Conservation (phyloP, 2,797 vertebrate genomes). For the Tokudaia muenninki region DNA sequence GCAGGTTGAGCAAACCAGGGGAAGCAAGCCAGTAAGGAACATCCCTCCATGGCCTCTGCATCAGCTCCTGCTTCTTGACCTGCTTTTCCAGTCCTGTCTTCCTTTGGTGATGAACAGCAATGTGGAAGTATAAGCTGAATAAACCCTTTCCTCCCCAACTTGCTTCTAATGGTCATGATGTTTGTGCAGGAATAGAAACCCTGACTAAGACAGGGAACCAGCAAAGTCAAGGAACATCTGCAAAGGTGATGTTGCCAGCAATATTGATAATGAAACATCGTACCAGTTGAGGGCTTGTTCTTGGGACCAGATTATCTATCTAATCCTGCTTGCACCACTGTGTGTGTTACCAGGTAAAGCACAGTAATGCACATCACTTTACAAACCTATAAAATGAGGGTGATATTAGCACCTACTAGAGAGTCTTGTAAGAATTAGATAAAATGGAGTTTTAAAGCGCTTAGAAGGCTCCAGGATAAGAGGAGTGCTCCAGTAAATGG, state of each 20-base stretch:
- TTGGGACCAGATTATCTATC: not conserved
- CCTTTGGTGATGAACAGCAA: too few relatives aligned
- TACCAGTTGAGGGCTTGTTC: fast-evolving
- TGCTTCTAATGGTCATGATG: too few relatives aligned
- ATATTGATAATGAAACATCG: not conserved
- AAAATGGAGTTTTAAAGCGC: not conserved
- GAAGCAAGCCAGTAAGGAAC: too few relatives aligned
- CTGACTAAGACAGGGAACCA: not conserved
- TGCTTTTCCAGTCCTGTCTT: too few relatives aligned
- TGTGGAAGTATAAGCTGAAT: too few relatives aligned
- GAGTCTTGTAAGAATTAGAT: not conserved
- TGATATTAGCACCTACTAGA: not conserved
- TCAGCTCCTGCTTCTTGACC: too few relatives aligned
- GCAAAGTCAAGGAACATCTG: not conserved
- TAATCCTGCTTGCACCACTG: not conserved
- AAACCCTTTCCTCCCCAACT: too few relatives aligned
- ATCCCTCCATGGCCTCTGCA: too few relatives aligned
- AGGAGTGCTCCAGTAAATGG: not conserved
- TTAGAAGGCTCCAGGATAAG: constrained; percentile 6
- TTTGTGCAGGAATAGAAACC: too few relatives aligned
- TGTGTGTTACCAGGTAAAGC: not conserved
- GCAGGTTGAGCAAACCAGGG: too few relatives aligned
- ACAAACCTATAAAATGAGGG: constrained; percentile 11
- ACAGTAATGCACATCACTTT: not conserved
- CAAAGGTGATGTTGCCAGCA: not conserved